Base-by-base conservation (phyloP, 1,140 invertebrate genomes). In the Zaprionus kolodkinae region DNA sequence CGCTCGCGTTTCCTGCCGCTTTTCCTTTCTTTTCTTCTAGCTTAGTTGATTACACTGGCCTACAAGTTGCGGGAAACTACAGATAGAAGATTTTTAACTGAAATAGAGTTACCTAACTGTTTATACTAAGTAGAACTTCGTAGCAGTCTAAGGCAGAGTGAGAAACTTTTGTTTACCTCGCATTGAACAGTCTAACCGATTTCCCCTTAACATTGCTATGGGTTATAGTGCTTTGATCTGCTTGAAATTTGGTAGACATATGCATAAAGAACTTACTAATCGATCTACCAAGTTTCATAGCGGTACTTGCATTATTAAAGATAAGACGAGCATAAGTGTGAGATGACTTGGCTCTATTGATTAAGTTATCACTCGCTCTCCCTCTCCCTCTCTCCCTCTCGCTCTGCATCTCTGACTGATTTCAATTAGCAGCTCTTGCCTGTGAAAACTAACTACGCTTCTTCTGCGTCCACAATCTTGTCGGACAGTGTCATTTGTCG, bases 31-130 rank as follows among this genome's bases (percentile, higher is more conserved):
- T 38, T 63, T 63, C 52, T 33, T 61, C 6, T 35, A 70, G 72
- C 52, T 10, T 59, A 15, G 11, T 66, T 64, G 66, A 52, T 74
- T 64, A 77, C 76, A 88, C 80, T 83, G 11, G 4, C 3, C 73
- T 35, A 66, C 76, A 79, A 6, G 12, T 15, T 2, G 17, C 45
- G 25, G 45, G 21, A 21, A 21, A 21, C 21, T 50, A 9, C 15
- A 40, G 13, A n/a, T 40, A 5, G 38, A 6, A 40, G 38, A 40
- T 40, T 6, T 40, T 6, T 43, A n/a, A n/a, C 2, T 6, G 6
- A 43, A 2, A 43, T n/a, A n/a, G 13, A 35, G 27, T 30, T 1
- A 21, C 21, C 21, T 21, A 21, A 2, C 21, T 21, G 21, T 1
- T 21, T 2, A 21, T 2, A 21, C 1, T 21, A 21, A 2, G 21